Evolutionary conservation across 1,140 invertebrate species (phyloP).

Genomic region (Scylla paramamosain): DNA sequence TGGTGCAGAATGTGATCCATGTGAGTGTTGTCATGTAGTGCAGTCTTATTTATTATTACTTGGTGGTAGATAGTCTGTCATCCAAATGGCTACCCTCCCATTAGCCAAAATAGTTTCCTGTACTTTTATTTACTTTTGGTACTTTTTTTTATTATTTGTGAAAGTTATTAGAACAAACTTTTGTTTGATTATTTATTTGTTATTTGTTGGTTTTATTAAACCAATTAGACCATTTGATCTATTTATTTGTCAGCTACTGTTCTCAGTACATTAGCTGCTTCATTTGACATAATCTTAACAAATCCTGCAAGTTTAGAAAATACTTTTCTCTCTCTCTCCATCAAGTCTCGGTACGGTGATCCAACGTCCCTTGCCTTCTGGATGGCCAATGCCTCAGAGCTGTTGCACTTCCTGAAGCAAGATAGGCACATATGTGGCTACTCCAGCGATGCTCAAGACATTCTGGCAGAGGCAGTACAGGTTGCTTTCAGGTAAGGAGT

Average conservation of each 20-base stretch:
- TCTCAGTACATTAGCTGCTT: too few relatives aligned
- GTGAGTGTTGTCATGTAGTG: constrained; percentile 76
- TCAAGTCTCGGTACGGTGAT: constrained; percentile 86
- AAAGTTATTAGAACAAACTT: too few relatives aligned
- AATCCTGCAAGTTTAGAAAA: background rate
- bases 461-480: constrained; percentile 95
- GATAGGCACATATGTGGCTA: constrained; percentile 96
- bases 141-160: too few relatives aligned
- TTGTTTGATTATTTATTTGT: too few relatives aligned
- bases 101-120: too few relatives aligned
- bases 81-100: too few relatives aligned
- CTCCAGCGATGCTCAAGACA: constrained; percentile 94
- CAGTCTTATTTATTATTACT: background rate
- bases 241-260: too few relatives aligned
- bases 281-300: background rate
- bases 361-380: constrained; percentile 94
- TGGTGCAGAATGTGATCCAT: constrained; percentile 91
- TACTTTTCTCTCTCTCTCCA: constrained; percentile 27
- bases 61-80: background rate
- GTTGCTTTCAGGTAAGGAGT: constrained; percentile 87
- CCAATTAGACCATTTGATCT: too few relatives aligned
- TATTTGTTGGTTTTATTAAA: too few relatives aligned
- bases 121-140: too few relatives aligned
- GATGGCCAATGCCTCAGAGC: constrained; percentile 97
- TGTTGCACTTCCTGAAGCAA: constrained; percentile 96